A percentile compares a stretch with the other conserved stretches of the same genome.
Evolutionary conservation across 2,797 vertebrate genomes (phyloP).

Genomic region (Eurystomus glaucurus): DNA sequence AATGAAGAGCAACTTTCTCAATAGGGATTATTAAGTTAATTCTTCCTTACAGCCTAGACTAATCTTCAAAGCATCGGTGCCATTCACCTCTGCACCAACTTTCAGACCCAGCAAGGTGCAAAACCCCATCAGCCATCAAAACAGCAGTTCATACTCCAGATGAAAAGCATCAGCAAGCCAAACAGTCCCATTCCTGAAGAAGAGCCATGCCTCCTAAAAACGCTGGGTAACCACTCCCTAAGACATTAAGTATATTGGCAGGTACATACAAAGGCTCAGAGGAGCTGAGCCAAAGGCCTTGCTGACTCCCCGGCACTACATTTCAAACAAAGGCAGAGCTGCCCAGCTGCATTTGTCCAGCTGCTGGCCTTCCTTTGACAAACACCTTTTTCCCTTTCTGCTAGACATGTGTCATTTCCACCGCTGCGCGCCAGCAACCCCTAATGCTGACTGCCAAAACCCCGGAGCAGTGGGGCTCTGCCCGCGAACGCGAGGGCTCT

Average conservation of each 20-base stretch:
- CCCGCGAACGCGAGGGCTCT: not conserved
- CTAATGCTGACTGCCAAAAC: not conserved
- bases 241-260: not conserved
- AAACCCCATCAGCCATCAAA: not conserved
- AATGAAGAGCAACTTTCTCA: constrained; percentile 17
- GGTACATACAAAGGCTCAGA: not conserved
- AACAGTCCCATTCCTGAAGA: not conserved
- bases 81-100: constrained; percentile 16
- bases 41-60: constrained; percentile 49
- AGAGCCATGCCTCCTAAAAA: not conserved
- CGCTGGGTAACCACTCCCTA: not conserved
- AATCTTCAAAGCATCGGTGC: constrained; percentile 2
- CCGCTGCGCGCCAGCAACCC: not conserved
- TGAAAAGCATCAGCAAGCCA: not conserved
- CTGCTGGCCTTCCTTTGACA: constrained; percentile 37
- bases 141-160: not conserved
- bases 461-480: fast-evolving
- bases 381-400: constrained; percentile 62
- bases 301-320: not conserved
- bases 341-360: constrained; percentile 4
- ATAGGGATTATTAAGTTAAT: not conserved
- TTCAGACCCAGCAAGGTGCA: constrained; percentile 3
- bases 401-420: constrained; percentile 63
- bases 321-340: constrained; percentile 41
- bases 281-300: not conserved